Evolutionary conservation across 1,140 invertebrate species (phyloP).

Genomic region (Meloidogyne floridensis): DNA sequence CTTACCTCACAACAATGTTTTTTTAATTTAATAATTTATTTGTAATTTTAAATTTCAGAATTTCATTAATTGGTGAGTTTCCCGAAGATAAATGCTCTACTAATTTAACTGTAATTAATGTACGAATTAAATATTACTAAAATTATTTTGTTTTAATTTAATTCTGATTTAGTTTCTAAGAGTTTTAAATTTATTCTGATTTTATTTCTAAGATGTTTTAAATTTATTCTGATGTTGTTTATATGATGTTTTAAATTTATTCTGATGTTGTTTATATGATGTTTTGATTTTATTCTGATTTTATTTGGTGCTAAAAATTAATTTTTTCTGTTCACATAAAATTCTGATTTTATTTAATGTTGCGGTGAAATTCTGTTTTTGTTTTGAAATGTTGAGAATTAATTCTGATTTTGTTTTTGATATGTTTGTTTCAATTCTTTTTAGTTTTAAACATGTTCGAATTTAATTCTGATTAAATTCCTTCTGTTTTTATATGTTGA

Average conservation of each 20-base stretch:
- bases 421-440: background rate
- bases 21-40: background rate
- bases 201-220: no score
- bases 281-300: slow-evolving; percentile 5
- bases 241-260: background rate
- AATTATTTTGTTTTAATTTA: background rate
- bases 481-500: no score
- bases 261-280: background rate
- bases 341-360: no score
- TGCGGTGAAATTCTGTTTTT: background rate
- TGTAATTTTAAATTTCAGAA: slow-evolving; percentile 17
- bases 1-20: slow-evolving; percentile 51
- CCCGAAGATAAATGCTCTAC: slow-evolving; percentile 20
- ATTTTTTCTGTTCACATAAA: no score
- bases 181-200: no score
- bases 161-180: background rate
- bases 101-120: background rate
- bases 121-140: slow-evolving; percentile 15
- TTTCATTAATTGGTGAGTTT: slow-evolving; percentile 42
- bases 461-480: no score
- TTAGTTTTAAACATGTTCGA: background rate
- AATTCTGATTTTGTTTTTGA: slow-evolving; percentile 2
- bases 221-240: background rate
- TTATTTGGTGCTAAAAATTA: background rate
- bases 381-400: background rate